A percentile compares a stretch with the other conserved stretches of the same genome.
Evolutionary conservation across 2,888 invertebrate genomes (phyloP).

Genomic region (Melipona bicolor): DNA sequence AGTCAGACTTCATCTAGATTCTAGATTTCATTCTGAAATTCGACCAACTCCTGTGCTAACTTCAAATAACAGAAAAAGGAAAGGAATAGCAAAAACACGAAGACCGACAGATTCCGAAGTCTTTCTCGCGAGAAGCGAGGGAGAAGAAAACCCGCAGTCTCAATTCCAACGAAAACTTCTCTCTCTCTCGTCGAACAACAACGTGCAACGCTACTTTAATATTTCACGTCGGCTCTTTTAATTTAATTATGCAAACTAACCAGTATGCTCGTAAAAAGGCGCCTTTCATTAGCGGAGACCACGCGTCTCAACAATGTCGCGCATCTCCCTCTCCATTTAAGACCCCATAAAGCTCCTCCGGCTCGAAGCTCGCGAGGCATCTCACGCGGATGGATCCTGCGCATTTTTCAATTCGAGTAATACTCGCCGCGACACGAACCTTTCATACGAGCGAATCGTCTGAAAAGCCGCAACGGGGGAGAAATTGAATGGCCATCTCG

Average conservation of each 20-base stretch:
- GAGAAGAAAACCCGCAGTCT: too few relatives aligned
- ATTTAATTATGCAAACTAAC: background rate
- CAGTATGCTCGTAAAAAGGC: background rate
- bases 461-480: conserved; percentile 36
- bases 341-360: background rate
- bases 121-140: too few relatives aligned
- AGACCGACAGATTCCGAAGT: too few relatives aligned
- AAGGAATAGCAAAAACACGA: too few relatives aligned
- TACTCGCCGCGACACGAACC: conserved; percentile 30
- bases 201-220: background rate
- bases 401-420: conserved; percentile 40
- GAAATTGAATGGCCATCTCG: conserved; percentile 49
- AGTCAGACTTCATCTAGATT: too few relatives aligned
- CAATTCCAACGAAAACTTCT: too few relatives aligned
- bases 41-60: too few relatives aligned
- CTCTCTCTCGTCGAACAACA: too few relatives aligned
- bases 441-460: conserved; percentile 35
- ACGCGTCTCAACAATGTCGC: background rate
- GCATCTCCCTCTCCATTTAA: background rate
- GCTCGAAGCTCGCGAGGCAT: background rate
- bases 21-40: too few relatives aligned
- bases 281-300: background rate
- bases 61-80: too few relatives aligned
- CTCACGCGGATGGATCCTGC: background rate
- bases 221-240: background rate